phyloP scores from a whole-genome alignment of 2,797 vertebrate species.

The Emydoidea blandingii region DNA sequence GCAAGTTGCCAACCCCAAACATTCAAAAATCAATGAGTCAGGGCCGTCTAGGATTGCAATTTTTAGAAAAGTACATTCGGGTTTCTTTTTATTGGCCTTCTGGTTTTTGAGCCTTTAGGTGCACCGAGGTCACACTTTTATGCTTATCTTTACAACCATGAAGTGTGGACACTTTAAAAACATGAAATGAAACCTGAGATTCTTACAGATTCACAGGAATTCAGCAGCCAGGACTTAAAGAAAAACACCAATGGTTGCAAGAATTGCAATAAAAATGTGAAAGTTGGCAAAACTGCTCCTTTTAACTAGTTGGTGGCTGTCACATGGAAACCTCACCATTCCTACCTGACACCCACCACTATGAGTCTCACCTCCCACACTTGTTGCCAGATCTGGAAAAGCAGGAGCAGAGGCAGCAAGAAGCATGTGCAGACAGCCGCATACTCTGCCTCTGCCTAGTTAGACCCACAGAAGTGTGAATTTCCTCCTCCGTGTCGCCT shows the following conservation, averaged over 20 bases:
- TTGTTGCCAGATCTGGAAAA: neutral
- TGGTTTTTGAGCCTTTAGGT: neutral
- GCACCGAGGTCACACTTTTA: neutral
- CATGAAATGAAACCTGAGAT: neutral
- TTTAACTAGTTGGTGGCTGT: neutral
- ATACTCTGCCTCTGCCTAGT: neutral
- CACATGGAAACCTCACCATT: neutral
- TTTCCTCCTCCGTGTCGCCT: neutral
- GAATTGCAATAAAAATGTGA: neutral
- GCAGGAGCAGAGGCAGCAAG: neutral
- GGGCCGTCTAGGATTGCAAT: neutral
- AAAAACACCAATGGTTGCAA: neutral
- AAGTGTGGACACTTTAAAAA: neutral
- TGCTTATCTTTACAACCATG: neutral
- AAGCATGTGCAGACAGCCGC: neutral
- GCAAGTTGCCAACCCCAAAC: neutral
- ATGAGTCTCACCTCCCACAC: neutral
- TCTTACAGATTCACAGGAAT: neutral
- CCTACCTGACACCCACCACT: neutral
- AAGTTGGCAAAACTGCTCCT: neutral
- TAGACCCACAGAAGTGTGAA: neutral
- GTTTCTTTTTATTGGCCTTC: neutral
- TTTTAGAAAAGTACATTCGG: neutral
- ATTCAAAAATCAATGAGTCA: neutral
- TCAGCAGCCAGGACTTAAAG: neutral